Conservation (phyloP, 1,140 invertebrate species). For the Hylyphantes graminicola region DNA sequence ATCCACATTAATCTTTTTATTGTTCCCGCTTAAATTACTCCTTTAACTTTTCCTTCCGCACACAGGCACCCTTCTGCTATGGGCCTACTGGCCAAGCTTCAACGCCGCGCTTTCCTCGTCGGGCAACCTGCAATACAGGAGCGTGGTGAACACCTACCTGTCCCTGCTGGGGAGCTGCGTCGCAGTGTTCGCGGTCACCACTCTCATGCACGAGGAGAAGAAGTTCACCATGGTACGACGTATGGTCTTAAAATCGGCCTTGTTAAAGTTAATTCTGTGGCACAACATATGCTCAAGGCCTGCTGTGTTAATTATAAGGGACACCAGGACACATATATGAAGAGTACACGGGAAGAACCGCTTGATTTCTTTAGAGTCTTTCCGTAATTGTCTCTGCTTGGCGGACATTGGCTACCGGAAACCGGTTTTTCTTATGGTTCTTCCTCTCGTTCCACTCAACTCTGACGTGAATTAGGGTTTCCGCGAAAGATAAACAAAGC, state of each 20-base stretch:
- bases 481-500: too few relatives aligned
- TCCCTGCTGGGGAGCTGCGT: slow-evolving; percentile 86
- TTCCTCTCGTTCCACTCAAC: too few relatives aligned
- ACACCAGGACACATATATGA: neutral
- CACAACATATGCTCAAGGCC: neutral
- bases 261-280: neutral
- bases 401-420: too few relatives aligned
- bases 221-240: slow-evolving; percentile 84
- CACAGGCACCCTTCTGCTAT: slow-evolving; percentile 90
- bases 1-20: neutral
- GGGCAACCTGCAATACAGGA: slow-evolving; percentile 82
- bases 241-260: neutral
- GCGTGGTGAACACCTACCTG: slow-evolving; percentile 92
- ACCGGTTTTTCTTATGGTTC: too few relatives aligned
- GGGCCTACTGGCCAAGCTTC: slow-evolving; percentile 97
- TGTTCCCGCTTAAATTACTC: neutral
- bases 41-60: neutral
- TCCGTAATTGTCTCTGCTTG: too few relatives aligned
- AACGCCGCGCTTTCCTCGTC: slow-evolving; percentile 80
- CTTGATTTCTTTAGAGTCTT: too few relatives aligned
- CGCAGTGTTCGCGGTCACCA: slow-evolving; percentile 83
- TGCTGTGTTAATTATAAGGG: too few relatives aligned
- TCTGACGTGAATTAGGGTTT: too few relatives aligned
- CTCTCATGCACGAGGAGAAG: slow-evolving; percentile 78
- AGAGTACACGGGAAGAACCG: too few relatives aligned